phyloP scores from a whole-genome alignment of 1,140 invertebrate genomes.

The Cardiocondyla obscurior region DNA sequence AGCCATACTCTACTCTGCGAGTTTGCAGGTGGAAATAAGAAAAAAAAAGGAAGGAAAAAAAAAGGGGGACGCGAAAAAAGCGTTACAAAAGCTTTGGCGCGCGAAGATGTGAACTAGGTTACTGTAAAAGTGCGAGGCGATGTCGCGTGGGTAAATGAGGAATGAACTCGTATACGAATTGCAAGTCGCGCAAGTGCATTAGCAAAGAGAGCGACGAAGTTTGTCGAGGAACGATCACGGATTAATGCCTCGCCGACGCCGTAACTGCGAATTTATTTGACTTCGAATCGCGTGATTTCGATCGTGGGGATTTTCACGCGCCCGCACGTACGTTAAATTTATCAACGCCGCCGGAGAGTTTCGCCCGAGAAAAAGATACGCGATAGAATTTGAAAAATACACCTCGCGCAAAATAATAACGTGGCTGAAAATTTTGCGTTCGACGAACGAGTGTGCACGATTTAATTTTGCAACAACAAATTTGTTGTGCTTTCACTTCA shows the following conservation, averaged over 20 bases:
- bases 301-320: background rate
- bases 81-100: conserved; percentile 10
- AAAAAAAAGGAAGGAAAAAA: background rate
- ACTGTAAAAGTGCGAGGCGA: conserved; percentile 31
- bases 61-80: background rate
- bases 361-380: background rate
- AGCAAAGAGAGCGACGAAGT: conserved; percentile 26
- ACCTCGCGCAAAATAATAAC: background rate
- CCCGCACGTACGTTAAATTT: conserved; percentile 27
- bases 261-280: conserved; percentile 46
- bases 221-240: conserved; percentile 15
- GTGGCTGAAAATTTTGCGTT: conserved; percentile 7
- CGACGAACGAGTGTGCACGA: background rate
- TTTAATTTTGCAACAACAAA: conserved; percentile 34
- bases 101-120: conserved; percentile 29
- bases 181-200: conserved; percentile 31
- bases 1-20: conserved; percentile 23
- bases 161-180: conserved; percentile 40
- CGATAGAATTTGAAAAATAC: conserved; percentile 24
- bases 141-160: conserved; percentile 50
- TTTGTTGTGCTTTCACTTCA: background rate
- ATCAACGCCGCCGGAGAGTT: background rate
- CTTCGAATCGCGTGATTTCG: conserved; percentile 12
- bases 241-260: conserved; percentile 29
- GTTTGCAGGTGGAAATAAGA: background rate